These are phyloP conservation scores for Wiebesia pumilae DNA, from an alignment of 1,140 invertebrate species.

Conservation along the genomic window DNA sequence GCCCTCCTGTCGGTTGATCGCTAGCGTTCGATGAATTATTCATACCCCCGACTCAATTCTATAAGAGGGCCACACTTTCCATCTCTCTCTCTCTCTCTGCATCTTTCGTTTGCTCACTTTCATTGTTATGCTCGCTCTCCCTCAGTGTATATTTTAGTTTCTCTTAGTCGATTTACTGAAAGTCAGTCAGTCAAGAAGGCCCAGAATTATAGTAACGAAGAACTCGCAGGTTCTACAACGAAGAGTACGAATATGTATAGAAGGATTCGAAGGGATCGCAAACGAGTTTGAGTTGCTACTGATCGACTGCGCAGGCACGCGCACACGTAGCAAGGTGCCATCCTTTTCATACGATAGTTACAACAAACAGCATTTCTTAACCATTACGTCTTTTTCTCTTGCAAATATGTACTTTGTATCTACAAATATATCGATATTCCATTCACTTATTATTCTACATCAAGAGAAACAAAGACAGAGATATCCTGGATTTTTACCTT, in stretches of 20 bases:
- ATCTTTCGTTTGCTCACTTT: conserved; percentile 40
- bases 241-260: neutral
- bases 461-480: too few species aligned
- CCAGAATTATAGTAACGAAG: conserved; percentile 64
- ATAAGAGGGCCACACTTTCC: too few species aligned
- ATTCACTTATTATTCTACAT: too few species aligned
- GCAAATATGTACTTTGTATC: neutral
- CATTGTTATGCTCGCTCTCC: neutral
- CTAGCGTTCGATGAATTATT: conserved; percentile 38
- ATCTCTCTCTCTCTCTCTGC: conserved; percentile 22
- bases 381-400: neutral
- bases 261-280: neutral
- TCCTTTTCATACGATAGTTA: conserved; percentile 60
- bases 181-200: conserved; percentile 67
- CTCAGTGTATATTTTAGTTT: conserved; percentile 16
- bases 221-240: neutral
- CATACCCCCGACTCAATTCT: conserved; percentile 43
- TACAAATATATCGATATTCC: neutral
- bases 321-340: conserved; percentile 50
- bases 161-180: conserved; percentile 52
- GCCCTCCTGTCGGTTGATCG: too few species aligned
- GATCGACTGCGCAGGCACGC: neutral
- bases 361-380: conserved; percentile 35
- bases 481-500: conserved; percentile 26
- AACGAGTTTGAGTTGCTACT: neutral